Conservation (phyloP, 2,797 vertebrate genomes). For the Manis javanica region DNA sequence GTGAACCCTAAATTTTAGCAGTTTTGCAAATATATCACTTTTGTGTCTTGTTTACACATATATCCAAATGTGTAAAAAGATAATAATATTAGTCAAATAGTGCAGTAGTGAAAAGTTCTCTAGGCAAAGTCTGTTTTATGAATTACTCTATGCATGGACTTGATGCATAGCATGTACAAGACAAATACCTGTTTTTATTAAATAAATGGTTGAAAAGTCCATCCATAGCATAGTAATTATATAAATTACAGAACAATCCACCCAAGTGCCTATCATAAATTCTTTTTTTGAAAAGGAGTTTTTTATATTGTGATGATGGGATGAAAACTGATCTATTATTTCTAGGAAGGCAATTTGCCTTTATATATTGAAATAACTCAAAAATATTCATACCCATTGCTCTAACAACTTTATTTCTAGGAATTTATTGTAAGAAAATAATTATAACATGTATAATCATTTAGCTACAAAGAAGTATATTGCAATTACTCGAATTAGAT, state of each 20-base stretch:
- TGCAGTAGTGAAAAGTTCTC: not conserved
- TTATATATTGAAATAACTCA: not conserved
- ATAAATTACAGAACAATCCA: slow-evolving; percentile 16
- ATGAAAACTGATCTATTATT: not conserved
- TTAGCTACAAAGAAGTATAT: not conserved
- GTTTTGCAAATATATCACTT: slow-evolving; percentile 4
- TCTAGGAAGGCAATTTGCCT: not conserved
- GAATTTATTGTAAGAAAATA: slow-evolving; percentile 39
- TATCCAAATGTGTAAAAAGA: not conserved
- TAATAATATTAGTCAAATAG: not conserved
- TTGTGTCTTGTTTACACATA: slow-evolving; percentile 1
- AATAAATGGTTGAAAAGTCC: not conserved
- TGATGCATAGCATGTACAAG: not conserved
- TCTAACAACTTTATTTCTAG: not conserved
- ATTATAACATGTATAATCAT: not conserved
- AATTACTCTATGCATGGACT: not conserved
- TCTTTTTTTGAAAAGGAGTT: not conserved
- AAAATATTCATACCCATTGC: not conserved
- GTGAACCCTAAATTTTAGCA: not conserved
- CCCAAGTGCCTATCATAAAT: not conserved
- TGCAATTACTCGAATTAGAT: not conserved
- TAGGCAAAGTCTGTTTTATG: not conserved
- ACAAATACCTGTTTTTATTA: not conserved
- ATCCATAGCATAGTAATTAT: not conserved
- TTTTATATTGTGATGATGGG: not conserved